Evolutionary conservation across 2,888 invertebrate species (phyloP).

Genomic region (Temnothorax ravouxi): DNA sequence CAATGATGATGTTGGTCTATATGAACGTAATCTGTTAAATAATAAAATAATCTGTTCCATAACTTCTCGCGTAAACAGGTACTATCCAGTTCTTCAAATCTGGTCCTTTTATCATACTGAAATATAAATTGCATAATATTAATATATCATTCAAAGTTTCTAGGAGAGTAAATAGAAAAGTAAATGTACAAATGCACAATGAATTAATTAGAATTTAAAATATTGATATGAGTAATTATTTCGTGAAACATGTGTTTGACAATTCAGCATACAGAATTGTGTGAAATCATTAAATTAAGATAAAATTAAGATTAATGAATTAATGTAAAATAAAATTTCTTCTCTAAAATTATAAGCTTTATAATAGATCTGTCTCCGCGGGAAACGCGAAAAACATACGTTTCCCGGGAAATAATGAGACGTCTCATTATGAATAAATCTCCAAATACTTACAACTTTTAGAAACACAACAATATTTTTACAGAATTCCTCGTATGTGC

Average conservation of each 20-base stretch:
- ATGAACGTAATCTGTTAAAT: slow-evolving; percentile 87
- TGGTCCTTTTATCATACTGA: slow-evolving; percentile 88
- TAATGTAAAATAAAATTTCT: neutral
- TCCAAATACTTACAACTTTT: slow-evolving; percentile 84
- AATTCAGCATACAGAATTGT: neutral
- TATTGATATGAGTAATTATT: neutral
- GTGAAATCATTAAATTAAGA: neutral
- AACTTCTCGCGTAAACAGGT: slow-evolving; percentile 88
- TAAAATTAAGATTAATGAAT: neutral
- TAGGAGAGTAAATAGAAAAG: neutral
- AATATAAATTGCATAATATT: slow-evolving; percentile 60
- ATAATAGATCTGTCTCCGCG: neutral
- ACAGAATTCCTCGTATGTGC: slow-evolving; percentile 77
- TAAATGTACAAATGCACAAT: neutral
- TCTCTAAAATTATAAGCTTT: neutral
- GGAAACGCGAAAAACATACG: neutral
- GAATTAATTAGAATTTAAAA: neutral
- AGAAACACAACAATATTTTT: slow-evolving; percentile 84
- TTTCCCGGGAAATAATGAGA: neutral
- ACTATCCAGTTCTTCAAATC: slow-evolving; percentile 89
- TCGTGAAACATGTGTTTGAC: neutral
- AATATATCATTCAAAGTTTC: neutral
- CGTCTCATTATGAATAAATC: too few relatives aligned
- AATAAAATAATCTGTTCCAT: slow-evolving; percentile 89
- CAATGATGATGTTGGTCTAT: slow-evolving; percentile 87